Percentiles rank a stretch among this genome's conserved stretches.
phyloP scores from a whole-genome alignment of 2,888 invertebrate genomes.

The Diachrysia chrysitis region DNA sequence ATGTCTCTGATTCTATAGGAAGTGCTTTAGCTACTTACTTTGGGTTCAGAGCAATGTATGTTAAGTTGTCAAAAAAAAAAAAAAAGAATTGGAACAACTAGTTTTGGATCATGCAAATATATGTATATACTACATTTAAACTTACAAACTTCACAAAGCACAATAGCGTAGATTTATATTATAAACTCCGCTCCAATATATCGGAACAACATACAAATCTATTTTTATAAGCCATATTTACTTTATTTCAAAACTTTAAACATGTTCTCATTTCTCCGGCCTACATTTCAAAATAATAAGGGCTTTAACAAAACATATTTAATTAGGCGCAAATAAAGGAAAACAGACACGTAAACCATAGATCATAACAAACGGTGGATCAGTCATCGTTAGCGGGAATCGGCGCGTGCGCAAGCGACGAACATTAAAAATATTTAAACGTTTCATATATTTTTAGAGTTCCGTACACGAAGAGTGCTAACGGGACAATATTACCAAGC shows the following conservation, averaged over 20 bases:
- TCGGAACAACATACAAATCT: not conserved
- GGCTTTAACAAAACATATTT: constrained; percentile 5
- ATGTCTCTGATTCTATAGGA: too few species aligned
- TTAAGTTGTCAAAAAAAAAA: too few species aligned
- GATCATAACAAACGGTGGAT: constrained; percentile 24
- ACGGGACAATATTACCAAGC: not conserved
- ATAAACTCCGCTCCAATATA: too few species aligned
- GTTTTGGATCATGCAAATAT: too few species aligned
- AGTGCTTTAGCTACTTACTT: too few species aligned
- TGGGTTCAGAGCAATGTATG: too few species aligned
- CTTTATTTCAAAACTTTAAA: not conserved
- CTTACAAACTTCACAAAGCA: too few species aligned
- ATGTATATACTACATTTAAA: too few species aligned
- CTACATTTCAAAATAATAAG: constrained; percentile 5
- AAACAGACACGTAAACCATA: constrained; percentile 11
- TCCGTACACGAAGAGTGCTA: not conserved
- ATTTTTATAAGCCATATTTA: not conserved
- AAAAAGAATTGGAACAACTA: too few species aligned
- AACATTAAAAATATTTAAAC: not conserved
- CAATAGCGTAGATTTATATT: too few species aligned
- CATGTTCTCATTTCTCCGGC: not conserved
- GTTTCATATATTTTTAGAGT: not conserved
- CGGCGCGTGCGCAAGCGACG: constrained; percentile 46
- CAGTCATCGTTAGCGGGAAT: constrained; percentile 62
- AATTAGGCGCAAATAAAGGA: constrained; percentile 2